A percentile compares a stretch with the other conserved stretches of the same genome.
phyloP scores from a whole-genome alignment of 1,140 invertebrate species.

The Paracyclopina nana region DNA sequence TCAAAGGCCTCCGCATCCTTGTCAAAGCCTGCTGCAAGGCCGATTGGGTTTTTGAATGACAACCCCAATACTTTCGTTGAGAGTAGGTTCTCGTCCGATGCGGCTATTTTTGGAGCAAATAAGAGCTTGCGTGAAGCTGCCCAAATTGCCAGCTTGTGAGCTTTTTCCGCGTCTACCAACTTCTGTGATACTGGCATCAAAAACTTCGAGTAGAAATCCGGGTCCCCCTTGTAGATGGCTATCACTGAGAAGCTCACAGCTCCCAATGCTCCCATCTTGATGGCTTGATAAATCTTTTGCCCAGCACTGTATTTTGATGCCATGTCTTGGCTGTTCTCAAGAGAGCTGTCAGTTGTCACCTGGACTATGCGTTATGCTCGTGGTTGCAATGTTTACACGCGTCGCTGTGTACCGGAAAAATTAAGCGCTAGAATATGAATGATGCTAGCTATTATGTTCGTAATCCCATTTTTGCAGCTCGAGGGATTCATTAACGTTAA shows the following conservation, averaged over 20 bases:
- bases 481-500: too few species aligned
- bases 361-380: too few species aligned
- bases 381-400: too few species aligned
- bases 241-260: background rate
- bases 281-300: too few species aligned
- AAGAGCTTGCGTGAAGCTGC: slow-evolving; percentile 51
- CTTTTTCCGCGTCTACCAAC: slow-evolving; percentile 45
- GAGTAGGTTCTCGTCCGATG: background rate
- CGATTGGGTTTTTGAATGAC: slow-evolving; percentile 66
- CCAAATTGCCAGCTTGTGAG: slow-evolving; percentile 51
- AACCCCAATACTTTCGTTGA: slow-evolving; percentile 39
- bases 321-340: too few species aligned
- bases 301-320: too few species aligned
- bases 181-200: background rate
- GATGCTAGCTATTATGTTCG: too few species aligned
- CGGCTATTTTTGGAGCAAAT: slow-evolving; percentile 24
- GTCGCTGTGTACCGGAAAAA: too few species aligned
- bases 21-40: slow-evolving; percentile 93
- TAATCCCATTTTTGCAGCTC: too few species aligned
- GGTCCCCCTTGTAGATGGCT: background rate
- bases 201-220: background rate
- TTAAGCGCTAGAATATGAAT: too few species aligned
- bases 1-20: slow-evolving; percentile 80
- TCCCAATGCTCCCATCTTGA: too few species aligned
- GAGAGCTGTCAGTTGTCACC: too few species aligned